These are phyloP conservation scores for Callipepla squamata DNA, from an alignment of 2,113 vertebrate species.

Conservation along the genomic window DNA sequence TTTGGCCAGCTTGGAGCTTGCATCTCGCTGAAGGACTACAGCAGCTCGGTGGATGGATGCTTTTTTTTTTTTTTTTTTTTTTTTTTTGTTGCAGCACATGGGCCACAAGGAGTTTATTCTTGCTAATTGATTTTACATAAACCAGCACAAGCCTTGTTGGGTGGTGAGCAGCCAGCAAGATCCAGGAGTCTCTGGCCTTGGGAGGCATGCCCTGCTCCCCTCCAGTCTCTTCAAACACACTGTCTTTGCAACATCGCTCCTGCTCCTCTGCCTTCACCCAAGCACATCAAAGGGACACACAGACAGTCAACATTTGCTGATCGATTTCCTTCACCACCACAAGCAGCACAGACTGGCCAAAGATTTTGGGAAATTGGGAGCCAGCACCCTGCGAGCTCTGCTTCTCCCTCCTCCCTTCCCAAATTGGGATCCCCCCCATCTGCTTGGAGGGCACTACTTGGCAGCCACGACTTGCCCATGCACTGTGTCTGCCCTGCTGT, in stretches of 20 bases:
- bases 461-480: background rate
- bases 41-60: background rate
- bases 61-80: background rate
- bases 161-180: background rate
- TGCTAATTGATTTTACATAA: background rate
- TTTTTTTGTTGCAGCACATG: background rate
- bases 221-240: rapidly evolving
- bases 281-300: background rate
- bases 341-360: background rate
- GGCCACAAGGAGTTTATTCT: background rate
- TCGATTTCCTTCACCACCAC: background rate
- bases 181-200: rapidly evolving
- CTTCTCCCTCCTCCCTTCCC: background rate
- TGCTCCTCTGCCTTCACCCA: background rate
- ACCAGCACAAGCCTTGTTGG: background rate
- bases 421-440: background rate
- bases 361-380: rapidly evolving
- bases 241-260: rapidly evolving
- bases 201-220: rapidly evolving
- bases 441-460: rapidly evolving
- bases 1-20: constrained; percentile 37
- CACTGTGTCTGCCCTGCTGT: rapidly evolving
- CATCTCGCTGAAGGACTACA: constrained; percentile 29
- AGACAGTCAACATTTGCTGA: background rate
- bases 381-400: background rate